Evolutionary conservation across 2,797 vertebrate genomes (phyloP), one percentile per base, ranked within the genome.

Genomic region (Diceros bicornis): DNA sequence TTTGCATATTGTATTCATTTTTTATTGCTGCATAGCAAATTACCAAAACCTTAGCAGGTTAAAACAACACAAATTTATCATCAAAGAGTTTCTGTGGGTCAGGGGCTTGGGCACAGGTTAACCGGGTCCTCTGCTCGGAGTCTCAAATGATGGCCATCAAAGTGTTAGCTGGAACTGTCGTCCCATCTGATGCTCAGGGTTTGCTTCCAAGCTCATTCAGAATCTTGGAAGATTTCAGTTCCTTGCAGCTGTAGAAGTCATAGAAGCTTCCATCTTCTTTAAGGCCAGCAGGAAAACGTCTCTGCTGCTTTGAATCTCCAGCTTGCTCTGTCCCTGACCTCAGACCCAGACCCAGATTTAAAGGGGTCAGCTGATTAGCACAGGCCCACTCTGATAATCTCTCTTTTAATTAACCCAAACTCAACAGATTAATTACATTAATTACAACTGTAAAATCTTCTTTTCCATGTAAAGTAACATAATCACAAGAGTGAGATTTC

Each of bases 351-450:
- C 21, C 21, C 37, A 91, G 44, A 79, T 64, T 89, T 61, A 89
- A 95, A 71, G n/a, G 44, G 11, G 23, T 86, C n/a, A 34, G 16
- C 16, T 82, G 61, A 66, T 89, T 85, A 61, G 20, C 23, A 32
- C 68, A 71, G 72, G 6, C 25, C 64, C 75, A 86, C 34, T 6
- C 85, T 83, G 20, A 37, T 87, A 62, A 78, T 29, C 72, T 95
- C 50, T 21, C 32, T 93, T 89, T 69, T 88, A 75, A 89, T 37
- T 75, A 89, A 88, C 52, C 74, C 75, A 44, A 37, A 94, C 12
- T 82, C 34, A 92, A 78, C 52, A 64, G 47, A 83, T 79, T 72
- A 94, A 62, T 68, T 87, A 74, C 27, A 75, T 83, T 86, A 71
- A 86, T 50, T 88, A 64, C 13, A 62, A 59, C 75, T 78, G 37